Conservation (phyloP, 1,140 invertebrate species). For the Drosophila ohnishii region DNA sequence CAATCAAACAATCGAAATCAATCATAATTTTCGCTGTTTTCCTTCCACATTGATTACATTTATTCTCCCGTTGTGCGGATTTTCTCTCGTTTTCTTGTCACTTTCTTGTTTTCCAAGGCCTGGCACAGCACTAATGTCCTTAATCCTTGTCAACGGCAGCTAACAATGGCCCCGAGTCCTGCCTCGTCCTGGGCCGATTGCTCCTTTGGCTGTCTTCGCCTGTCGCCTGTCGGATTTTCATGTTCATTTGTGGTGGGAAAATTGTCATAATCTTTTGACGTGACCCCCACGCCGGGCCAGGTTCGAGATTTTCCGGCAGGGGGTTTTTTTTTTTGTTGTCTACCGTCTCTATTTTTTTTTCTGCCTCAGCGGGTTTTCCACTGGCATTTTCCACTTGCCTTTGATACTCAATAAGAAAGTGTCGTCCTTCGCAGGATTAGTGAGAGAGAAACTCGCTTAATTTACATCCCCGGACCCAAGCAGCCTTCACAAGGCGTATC, state of each 20-base stretch:
- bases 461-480: conserved; percentile 53
- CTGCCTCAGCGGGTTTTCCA: conserved; percentile 54
- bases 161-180: conserved; percentile 60
- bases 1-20: conserved; percentile 81
- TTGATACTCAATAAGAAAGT: conserved; percentile 79
- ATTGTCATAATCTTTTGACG: conserved; percentile 83
- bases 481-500: conserved; percentile 71
- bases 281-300: conserved; percentile 34
- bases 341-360: conserved; percentile 31
- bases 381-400: conserved; percentile 35
- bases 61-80: conserved; percentile 38
- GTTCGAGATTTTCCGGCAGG: conserved; percentile 23
- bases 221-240: conserved; percentile 57
- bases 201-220: conserved; percentile 64
- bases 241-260: conserved; percentile 82
- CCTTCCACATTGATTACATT: conserved; percentile 73
- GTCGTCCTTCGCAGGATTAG: conserved; percentile 54
- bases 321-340: conserved; percentile 8
- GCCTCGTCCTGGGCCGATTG: conserved; percentile 38
- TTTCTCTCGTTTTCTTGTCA: conserved; percentile 47
- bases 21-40: conserved; percentile 77
- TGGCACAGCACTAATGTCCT: conserved; percentile 51
- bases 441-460: conserved; percentile 50
- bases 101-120: conserved; percentile 55
- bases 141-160: conserved; percentile 75